Conservation (phyloP, 1,140 invertebrate genomes). For the Zaprionus gabonicus region DNA sequence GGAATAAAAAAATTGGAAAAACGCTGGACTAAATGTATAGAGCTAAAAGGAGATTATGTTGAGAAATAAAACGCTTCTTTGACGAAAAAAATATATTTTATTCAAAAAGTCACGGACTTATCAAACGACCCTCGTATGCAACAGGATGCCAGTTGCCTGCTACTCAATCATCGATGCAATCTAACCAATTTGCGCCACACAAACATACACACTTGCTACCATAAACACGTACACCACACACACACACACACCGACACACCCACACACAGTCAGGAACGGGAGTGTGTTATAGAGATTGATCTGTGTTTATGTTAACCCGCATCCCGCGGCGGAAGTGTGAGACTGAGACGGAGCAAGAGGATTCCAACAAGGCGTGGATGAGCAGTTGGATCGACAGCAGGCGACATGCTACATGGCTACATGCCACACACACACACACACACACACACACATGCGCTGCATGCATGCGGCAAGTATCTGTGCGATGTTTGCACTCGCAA, state of each 20-base stretch:
- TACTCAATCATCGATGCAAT: slow-evolving; percentile 43
- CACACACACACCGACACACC: slow-evolving; percentile 20
- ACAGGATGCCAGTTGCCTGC: slow-evolving; percentile 10
- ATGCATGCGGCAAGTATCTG: slow-evolving; percentile 35
- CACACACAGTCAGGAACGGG: slow-evolving; percentile 12
- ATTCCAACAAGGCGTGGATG: not conserved
- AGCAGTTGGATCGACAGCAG: slow-evolving; percentile 11
- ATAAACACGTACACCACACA: slow-evolving; percentile 20
- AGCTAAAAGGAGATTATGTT: no score
- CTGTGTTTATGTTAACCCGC: slow-evolving; percentile 50
- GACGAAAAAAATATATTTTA: no score
- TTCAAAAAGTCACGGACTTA: no score
- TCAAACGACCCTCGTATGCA: no score
- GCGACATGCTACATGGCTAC: slow-evolving; percentile 23
- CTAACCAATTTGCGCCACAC: slow-evolving; percentile 36
- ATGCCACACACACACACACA: slow-evolving; percentile 20
- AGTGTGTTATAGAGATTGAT: slow-evolving; percentile 46
- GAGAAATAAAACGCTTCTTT: no score
- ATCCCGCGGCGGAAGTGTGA: slow-evolving; percentile 15
- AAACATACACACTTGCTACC: not conserved
- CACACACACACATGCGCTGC: no score
- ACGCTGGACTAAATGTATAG: no score
- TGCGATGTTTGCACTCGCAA: slow-evolving; percentile 40
- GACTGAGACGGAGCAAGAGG: not conserved
- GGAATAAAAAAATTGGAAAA: no score